These are phyloP conservation scores for Nothocercus julius DNA, from an alignment of 2,113 vertebrate species.

Conservation along the genomic window DNA sequence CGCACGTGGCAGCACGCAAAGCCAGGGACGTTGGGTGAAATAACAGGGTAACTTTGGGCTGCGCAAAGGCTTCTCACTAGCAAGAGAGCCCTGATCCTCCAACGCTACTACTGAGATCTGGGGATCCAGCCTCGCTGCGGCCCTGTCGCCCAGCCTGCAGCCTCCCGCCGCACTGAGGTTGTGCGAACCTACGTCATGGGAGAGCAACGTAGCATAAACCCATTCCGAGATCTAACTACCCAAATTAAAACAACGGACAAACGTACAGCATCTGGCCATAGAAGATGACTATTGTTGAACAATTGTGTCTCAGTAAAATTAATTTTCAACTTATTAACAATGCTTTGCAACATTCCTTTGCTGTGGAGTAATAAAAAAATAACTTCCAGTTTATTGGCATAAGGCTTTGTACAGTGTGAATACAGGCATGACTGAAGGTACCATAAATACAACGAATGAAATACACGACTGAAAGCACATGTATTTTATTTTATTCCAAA, in stretches of 20 bases:
- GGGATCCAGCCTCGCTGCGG: not conserved
- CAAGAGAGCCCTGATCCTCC: not conserved
- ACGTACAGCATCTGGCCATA: not conserved
- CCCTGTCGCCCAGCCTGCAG: not conserved
- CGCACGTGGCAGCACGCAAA: not conserved
- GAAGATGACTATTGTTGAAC: not conserved
- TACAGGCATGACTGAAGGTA: not conserved
- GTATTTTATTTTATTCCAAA: not conserved
- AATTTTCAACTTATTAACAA: not conserved
- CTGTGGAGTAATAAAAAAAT: not conserved
- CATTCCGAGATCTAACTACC: not conserved
- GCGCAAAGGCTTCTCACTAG: not conserved
- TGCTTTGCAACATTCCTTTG: not conserved
- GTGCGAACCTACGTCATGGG: not conserved
- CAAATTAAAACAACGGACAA: not conserved
- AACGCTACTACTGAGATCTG: not conserved
- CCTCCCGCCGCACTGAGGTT: not conserved
- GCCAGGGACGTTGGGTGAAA: not conserved
- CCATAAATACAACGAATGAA: not conserved
- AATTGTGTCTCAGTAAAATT: not conserved
- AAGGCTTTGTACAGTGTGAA: not conserved
- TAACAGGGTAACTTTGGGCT: not conserved
- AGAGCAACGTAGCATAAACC: not conserved
- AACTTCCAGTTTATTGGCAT: not conserved
- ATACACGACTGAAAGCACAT: not conserved